Conservation (phyloP, 2,888 invertebrate genomes). For the Andrena camellia region DNA sequence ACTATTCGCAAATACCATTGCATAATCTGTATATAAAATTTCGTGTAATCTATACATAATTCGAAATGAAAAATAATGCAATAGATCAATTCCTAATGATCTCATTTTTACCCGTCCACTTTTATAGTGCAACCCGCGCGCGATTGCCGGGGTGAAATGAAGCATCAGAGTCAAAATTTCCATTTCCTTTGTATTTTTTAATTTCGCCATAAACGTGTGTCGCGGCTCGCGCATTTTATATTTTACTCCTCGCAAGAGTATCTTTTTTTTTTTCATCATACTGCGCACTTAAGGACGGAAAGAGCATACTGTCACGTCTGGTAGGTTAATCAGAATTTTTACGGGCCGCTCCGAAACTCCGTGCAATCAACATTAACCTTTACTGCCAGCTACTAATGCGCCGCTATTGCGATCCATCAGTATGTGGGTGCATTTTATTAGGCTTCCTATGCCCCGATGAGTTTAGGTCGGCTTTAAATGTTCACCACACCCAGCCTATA, state of each 20-base stretch:
- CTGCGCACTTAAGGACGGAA: constrained; percentile 26
- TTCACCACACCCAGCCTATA: constrained; percentile 50
- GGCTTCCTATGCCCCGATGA: constrained; percentile 48
- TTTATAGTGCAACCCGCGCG: neutral
- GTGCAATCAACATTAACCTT: constrained; percentile 74
- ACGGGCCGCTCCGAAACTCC: constrained; percentile 66
- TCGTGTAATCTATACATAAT: neutral
- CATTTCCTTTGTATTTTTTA: constrained; percentile 34
- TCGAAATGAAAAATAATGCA: neutral
- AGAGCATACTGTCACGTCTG: constrained; percentile 67
- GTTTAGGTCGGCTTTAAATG: constrained; percentile 51
- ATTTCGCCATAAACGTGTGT: constrained; percentile 37
- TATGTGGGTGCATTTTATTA: constrained; percentile 70
- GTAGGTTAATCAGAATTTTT: constrained; percentile 73
- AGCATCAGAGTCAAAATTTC: neutral
- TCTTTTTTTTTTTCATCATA: constrained; percentile 40
- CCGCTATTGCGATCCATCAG: constrained; percentile 66
- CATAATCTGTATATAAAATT: neutral
- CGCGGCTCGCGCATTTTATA: constrained; percentile 43
- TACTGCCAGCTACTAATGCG: constrained; percentile 69
- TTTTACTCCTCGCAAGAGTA: constrained; percentile 41
- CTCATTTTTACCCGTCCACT: neutral
- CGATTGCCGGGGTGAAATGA: constrained; percentile 5
- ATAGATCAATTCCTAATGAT: neutral
- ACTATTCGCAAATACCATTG: neutral